Percentiles rank a stretch among this genome's conserved stretches.
These are phyloP conservation scores for Terrapene triunguis DNA, from an alignment of 2,113 vertebrate species.

Conservation along the genomic window DNA sequence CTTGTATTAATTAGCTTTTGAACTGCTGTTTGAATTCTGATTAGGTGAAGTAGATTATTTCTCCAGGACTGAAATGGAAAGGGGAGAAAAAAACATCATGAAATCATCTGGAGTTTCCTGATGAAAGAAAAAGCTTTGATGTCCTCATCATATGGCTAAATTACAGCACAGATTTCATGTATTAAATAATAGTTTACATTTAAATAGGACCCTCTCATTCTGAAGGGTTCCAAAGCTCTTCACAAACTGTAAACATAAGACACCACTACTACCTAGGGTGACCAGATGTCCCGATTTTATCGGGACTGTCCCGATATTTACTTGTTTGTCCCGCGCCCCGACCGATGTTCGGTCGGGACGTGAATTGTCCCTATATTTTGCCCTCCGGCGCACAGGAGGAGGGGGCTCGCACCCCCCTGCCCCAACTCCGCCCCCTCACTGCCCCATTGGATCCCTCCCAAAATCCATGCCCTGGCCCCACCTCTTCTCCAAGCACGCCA, in stretches of 20 bases:
- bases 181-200: not conserved
- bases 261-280: not conserved
- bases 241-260: not conserved
- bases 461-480: too few relatives aligned
- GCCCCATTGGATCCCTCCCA: too few relatives aligned
- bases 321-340: too few relatives aligned
- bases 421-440: too few relatives aligned
- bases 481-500: too few relatives aligned
- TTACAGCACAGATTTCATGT: not conserved
- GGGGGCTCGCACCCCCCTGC: too few relatives aligned
- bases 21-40: not conserved
- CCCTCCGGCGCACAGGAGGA: too few relatives aligned
- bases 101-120: not conserved
- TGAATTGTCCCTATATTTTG: too few relatives aligned
- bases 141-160: not conserved
- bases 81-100: not conserved
- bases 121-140: not conserved
- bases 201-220: not conserved
- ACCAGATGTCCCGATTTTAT: too few relatives aligned
- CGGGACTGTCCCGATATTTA: too few relatives aligned
- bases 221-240: not conserved
- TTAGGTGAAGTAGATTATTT: not conserved
- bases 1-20: not conserved
- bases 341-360: too few relatives aligned
- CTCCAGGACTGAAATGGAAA: not conserved